Evolutionary conservation across 2,888 invertebrate species (phyloP), one percentile per base, ranked within the genome.

Genomic region (Hirtodrosophila confusa): DNA sequence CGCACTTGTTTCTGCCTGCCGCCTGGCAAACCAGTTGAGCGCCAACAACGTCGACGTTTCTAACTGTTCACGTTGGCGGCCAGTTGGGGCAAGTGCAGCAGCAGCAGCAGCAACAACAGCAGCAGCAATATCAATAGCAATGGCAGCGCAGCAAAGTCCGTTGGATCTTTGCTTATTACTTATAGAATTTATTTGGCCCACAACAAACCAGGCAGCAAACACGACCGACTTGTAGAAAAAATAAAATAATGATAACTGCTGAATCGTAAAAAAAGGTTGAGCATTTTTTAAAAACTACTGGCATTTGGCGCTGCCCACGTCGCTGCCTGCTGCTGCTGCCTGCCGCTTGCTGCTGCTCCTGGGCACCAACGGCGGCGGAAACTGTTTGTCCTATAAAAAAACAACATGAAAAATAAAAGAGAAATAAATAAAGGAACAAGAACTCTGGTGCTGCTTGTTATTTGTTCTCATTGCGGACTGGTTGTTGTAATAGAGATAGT

Each of bases 101-200:
- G 37, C 72, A 57, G 48, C 63, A 49, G 10, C 65, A 56, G 12
- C 69, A 40, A 36, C 68, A 56, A 43, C 63, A 49, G 10, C 65
- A 56, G 12, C 69, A 40, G 40, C 68, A 56, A 43, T 54, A 37
- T 31, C 31, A 31, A 31, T 31, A 31, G 31, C 27, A 27, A 27
- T 27, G 6, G 17, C 61, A 58, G 8, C 64, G 27, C 27, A 2
- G 6, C 27, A 4, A 27, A 45, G 48, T 74, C 83, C 75, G 78
- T 74, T 80, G 84, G 66, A 74, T 82, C 83, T 86, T 48, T 66
- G 83, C 86, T 80, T 80, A 80, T 80, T 80, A 80, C 86, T 80
- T 80, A 80, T 86, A 76, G 75, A 83, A 84, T 80, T 86, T 80
- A 80, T 80, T 80, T 80, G 86, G 80, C 80, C 86, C 80, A 83